These are phyloP conservation scores for Drosophila simulans DNA, from an alignment of 1,140 invertebrate species.

Conservation along the genomic window DNA sequence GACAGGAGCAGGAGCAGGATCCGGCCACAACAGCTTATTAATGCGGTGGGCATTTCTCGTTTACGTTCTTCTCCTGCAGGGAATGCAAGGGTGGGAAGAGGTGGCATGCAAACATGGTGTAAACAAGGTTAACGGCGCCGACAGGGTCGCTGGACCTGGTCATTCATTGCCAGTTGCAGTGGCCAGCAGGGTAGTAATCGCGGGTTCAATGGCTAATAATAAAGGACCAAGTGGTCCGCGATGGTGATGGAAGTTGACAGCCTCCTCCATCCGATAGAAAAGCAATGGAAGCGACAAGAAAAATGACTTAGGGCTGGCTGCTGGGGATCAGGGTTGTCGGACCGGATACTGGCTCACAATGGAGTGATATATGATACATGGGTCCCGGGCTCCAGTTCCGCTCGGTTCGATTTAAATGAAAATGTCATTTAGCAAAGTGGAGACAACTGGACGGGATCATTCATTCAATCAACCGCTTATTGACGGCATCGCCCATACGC, in stretches of 20 bases:
- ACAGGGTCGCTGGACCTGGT: slow-evolving; percentile 24
- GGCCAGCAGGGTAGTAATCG: slow-evolving; percentile 25
- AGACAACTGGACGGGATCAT: slow-evolving; percentile 33
- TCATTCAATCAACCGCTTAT: slow-evolving; percentile 52
- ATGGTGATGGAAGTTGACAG: not conserved
- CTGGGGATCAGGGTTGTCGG: slow-evolving; percentile 13
- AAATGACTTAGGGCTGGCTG: slow-evolving; percentile 53
- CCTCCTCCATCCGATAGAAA: not conserved
- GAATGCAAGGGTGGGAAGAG: not conserved
- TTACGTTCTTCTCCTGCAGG: not conserved
- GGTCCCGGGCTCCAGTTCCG: not conserved
- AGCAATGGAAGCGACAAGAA: slow-evolving; percentile 50
- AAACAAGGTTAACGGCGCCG: slow-evolving; percentile 66
- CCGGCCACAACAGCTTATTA: slow-evolving; percentile 62
- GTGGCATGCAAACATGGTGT: slow-evolving; percentile 72
- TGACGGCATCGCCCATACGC: slow-evolving; percentile 38
- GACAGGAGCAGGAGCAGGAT: too few relatives aligned
- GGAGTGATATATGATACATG: slow-evolving; percentile 46
- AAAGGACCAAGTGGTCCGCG: slow-evolving; percentile 3
- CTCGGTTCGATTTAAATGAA: slow-evolving; percentile 30
- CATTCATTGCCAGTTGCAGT: slow-evolving; percentile 3
- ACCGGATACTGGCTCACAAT: slow-evolving; percentile 31
- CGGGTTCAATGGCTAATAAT: slow-evolving; percentile 52
- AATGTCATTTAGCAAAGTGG: slow-evolving; percentile 63
- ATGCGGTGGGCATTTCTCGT: slow-evolving; percentile 25